Conservation (phyloP, 1,140 invertebrate species). For the Drosophila persimilis region DNA sequence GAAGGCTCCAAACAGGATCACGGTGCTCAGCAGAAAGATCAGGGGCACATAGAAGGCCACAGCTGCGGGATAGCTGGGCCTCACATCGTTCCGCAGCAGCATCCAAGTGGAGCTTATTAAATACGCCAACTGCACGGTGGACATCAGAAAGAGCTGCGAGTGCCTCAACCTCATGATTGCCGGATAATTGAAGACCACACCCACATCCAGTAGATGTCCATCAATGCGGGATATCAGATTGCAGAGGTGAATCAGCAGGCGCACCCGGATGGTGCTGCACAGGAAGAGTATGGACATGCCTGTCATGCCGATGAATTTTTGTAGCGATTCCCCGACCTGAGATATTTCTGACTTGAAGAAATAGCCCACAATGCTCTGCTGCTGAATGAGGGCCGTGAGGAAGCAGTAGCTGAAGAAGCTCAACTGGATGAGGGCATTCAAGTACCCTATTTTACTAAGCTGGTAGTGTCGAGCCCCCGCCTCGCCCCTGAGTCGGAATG, state of each 20-base stretch:
- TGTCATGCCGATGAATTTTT: slow-evolving; percentile 72
- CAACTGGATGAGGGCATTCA: slow-evolving; percentile 68
- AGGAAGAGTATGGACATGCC: slow-evolving; percentile 72
- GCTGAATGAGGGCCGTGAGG: slow-evolving; percentile 58
- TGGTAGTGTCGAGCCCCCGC: slow-evolving; percentile 34
- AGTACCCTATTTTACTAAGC: slow-evolving; percentile 68
- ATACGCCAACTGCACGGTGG: slow-evolving; percentile 54
- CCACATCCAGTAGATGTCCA: slow-evolving; percentile 52
- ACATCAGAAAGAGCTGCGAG: slow-evolving; percentile 55
- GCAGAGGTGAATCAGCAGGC: slow-evolving; percentile 54
- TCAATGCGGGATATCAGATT: slow-evolving; percentile 63
- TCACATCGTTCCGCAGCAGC: slow-evolving; percentile 64
- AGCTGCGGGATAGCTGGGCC: slow-evolving; percentile 66
- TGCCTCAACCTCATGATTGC: slow-evolving; percentile 65
- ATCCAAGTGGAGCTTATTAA: slow-evolving; percentile 64
- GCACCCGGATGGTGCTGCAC: slow-evolving; percentile 55
- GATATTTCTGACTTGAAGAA: slow-evolving; percentile 80
- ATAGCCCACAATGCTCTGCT: slow-evolving; percentile 76
- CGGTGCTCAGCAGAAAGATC: slow-evolving; percentile 70
- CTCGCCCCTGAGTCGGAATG: slow-evolving; percentile 49
- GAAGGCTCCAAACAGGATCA: slow-evolving; percentile 65
- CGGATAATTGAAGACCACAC: slow-evolving; percentile 65
- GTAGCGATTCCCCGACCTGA: slow-evolving; percentile 70
- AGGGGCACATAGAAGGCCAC: slow-evolving; percentile 78
- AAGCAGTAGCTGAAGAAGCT: slow-evolving; percentile 78